These are phyloP conservation scores for Setophaga kirtlandii DNA, from an alignment of 2,113 vertebrate species.

Conservation along the genomic window DNA sequence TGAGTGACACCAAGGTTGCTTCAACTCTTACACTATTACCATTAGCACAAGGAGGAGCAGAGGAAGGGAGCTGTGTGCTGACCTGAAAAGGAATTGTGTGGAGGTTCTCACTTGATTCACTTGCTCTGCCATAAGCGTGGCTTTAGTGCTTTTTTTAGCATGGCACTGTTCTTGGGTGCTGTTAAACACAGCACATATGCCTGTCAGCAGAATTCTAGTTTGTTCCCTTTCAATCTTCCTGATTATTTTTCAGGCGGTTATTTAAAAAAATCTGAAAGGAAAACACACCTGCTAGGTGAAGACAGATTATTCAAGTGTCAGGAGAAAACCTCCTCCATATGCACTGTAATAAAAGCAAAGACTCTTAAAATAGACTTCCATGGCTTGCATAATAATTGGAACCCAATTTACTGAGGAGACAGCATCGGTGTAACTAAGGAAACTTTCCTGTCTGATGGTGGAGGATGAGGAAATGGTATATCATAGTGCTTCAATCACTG, in stretches of 20 bases:
- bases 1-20: neutral
- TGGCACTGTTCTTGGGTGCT: neutral
- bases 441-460: neutral
- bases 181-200: neutral
- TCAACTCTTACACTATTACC: neutral
- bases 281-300: conserved; percentile 38
- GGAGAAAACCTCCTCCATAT: conserved; percentile 18
- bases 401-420: neutral
- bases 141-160: neutral
- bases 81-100: neutral
- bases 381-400: conserved; percentile 30
- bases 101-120: neutral
- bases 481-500: neutral
- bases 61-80: neutral
- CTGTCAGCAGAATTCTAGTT: neutral
- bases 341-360: conserved; percentile 15
- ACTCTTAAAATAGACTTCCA: conserved; percentile 35
- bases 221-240: neutral
- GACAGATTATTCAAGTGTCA: conserved; percentile 4
- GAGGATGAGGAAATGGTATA: neutral
- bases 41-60: neutral
- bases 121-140: neutral
- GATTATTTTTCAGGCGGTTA: conserved; percentile 8
- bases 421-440: neutral
- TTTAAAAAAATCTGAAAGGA: conserved; percentile 16